These are phyloP conservation scores for Cryptosula pallasiana DNA, from an alignment of 2,888 invertebrate genomes.

Conservation along the genomic window DNA sequence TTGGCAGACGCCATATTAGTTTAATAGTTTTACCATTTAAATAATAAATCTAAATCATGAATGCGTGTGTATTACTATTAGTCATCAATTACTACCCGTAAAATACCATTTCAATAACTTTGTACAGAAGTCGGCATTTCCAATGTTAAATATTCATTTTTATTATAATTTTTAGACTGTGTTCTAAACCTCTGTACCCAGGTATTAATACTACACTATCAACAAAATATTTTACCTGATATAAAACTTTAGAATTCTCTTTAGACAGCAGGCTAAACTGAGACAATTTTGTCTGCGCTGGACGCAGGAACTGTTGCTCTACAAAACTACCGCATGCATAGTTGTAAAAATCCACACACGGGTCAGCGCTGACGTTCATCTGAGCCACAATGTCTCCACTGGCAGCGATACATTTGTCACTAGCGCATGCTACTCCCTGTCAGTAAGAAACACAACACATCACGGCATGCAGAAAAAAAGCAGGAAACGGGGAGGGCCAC, in stretches of 20 bases:
- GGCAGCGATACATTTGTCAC: conserved; percentile 34
- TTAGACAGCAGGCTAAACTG: neutral
- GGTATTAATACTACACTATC: neutral
- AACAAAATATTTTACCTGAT: neutral
- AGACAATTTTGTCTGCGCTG: conserved; percentile 25
- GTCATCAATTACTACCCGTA: too few species aligned
- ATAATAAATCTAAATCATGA: too few species aligned
- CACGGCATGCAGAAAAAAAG: conserved; percentile 1
- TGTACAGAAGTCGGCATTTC: too few species aligned
- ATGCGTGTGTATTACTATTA: too few species aligned
- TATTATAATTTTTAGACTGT: too few species aligned
- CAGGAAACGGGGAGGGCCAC: too few species aligned
- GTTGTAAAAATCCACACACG: conserved; percentile 44
- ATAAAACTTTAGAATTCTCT: neutral
- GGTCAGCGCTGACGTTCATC: conserved; percentile 38
- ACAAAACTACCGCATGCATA: conserved; percentile 42
- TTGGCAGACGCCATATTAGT: too few species aligned
- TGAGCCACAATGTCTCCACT: conserved; percentile 37
- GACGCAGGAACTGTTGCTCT: conserved; percentile 33
- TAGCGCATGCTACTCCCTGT: neutral
- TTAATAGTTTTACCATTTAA: too few species aligned
- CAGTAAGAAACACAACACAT: neutral
- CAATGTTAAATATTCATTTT: too few species aligned
- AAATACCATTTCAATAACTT: too few species aligned
- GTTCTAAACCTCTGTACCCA: too few species aligned